Evolutionary conservation across 2,797 vertebrate genomes (phyloP).

Genomic region (Morelia viridis): DNA sequence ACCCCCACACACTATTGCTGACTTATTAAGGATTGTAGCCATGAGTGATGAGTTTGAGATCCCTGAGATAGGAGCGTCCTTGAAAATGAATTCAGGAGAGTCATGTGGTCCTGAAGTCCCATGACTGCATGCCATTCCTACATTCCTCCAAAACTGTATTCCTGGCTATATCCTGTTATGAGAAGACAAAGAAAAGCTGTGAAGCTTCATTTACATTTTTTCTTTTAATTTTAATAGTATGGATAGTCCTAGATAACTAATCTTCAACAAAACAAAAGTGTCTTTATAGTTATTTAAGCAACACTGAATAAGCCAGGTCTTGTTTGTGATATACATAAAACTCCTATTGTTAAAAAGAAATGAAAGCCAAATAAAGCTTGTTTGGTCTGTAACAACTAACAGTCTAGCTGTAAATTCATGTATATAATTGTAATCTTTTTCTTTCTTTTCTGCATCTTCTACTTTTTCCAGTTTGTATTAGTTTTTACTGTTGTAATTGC

Average conservation of each 20-base stretch:
- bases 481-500: too few relatives aligned
- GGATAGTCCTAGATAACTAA: not conserved
- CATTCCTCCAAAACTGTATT: not conserved
- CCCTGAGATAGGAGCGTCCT: not conserved
- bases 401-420: too few relatives aligned
- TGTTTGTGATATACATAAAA: not conserved
- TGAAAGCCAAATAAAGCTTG: not conserved
- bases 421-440: too few relatives aligned
- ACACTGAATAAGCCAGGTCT: not conserved
- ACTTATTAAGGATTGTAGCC: too few relatives aligned
- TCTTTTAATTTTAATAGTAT: not conserved
- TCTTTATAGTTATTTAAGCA: not conserved
- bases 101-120: not conserved
- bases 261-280: not conserved
- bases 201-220: not conserved
- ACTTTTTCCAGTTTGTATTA: too few relatives aligned
- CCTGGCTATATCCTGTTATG: not conserved
- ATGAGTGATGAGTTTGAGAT: too few relatives aligned
- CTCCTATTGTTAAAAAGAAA: conserved; percentile 10
- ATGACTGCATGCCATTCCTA: too few relatives aligned
- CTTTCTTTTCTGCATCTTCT: too few relatives aligned
- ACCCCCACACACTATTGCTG: too few relatives aligned
- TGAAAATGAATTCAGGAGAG: not conserved
- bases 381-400: too few relatives aligned
- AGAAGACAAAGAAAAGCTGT: not conserved